These are phyloP conservation scores for Plecotus auritus DNA, from an alignment of 2,113 vertebrate genomes.

Conservation along the genomic window DNA sequence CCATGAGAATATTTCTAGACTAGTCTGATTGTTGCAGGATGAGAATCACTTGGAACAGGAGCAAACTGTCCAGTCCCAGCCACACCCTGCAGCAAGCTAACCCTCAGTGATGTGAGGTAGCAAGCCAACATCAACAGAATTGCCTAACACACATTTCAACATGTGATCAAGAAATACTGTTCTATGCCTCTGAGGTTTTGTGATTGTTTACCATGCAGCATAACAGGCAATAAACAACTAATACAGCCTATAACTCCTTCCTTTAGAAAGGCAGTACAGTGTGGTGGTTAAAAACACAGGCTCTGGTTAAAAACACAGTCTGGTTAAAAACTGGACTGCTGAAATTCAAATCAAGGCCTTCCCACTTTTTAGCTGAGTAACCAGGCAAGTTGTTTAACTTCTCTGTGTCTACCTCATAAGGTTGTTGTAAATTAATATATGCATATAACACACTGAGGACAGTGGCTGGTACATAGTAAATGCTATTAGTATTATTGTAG, in stretches of 20 bases:
- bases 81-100: background rate
- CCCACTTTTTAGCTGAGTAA: background rate
- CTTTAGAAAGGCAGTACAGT: background rate
- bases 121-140: background rate
- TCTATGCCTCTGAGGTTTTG: background rate
- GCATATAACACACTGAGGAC: background rate
- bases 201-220: background rate
- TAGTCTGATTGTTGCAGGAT: background rate
- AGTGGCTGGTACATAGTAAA: background rate
- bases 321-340: background rate
- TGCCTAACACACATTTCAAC: background rate
- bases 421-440: background rate
- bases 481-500: background rate
- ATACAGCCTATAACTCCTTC: background rate
- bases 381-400: background rate
- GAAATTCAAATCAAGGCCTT: background rate
- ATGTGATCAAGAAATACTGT: background rate
- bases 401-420: background rate
- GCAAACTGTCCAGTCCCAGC: background rate
- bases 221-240: background rate
- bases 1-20: background rate
- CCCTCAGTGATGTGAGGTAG: background rate
- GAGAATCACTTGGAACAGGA: background rate
- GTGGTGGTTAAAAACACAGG: background rate
- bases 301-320: background rate